phyloP scores from a whole-genome alignment of 2,113 vertebrate genomes.

The Aptenodytes patagonicus region DNA sequence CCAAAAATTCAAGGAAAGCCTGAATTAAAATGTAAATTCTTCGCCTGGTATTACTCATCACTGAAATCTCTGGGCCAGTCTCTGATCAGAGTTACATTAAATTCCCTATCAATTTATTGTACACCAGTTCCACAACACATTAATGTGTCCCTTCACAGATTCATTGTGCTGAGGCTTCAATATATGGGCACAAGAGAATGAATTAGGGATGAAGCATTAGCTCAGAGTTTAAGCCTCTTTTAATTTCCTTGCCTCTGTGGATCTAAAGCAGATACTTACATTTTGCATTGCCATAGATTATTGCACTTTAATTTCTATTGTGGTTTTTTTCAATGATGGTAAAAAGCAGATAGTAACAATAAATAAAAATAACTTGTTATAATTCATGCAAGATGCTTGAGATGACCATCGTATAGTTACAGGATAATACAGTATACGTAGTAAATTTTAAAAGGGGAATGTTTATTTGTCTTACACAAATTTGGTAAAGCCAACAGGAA shows the following conservation, averaged over 20 bases:
- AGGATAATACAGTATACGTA: not conserved
- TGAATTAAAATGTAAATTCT: conserved; percentile 13
- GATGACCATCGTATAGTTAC: not conserved
- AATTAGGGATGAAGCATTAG: not conserved
- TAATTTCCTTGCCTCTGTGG: conserved; percentile 26
- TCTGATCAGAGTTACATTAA: not conserved
- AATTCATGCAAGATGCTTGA: not conserved
- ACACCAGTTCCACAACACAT: not conserved
- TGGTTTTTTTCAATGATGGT: not conserved
- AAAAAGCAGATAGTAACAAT: conserved; percentile 8
- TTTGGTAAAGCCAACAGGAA: not conserved
- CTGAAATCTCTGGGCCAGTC: not conserved
- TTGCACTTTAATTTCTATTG: not conserved
- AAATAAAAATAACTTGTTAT: not conserved
- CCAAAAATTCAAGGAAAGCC: not conserved
- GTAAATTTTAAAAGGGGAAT: not conserved
- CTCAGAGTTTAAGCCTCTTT: conserved; percentile 39
- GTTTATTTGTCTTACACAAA: not conserved
- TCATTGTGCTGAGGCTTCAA: not conserved
- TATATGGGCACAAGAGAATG: not conserved
- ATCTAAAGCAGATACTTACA: not conserved
- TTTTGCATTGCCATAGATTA: not conserved
- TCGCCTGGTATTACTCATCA: not conserved
- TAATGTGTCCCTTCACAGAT: conserved; percentile 8
- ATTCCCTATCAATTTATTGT: not conserved